Evolutionary conservation across 1,140 invertebrate genomes (phyloP), one percentile per base, ranked within the genome.

Genomic region (Drosophila jambulina): DNA sequence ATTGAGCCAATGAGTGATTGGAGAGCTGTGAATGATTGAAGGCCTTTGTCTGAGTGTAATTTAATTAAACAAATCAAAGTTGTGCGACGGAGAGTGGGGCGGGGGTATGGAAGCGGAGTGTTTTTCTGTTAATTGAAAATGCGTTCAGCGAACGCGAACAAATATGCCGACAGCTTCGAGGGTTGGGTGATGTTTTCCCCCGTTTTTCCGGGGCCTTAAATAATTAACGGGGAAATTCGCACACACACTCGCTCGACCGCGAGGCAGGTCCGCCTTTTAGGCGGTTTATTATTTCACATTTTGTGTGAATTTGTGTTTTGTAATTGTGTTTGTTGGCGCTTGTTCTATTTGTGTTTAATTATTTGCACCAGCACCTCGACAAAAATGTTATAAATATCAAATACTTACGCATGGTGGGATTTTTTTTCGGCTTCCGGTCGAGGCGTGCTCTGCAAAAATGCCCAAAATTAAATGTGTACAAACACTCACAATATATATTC

Each of bases 51-150:
- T 81, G 85, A 88, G 81, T 84, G 85, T 88, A 88, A 88, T 88
- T 88, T 88, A 88, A 88, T 88, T 88, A 88, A 88, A 88, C 84
- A 88, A 88, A 88, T 88, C 84, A 88, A 84, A 71, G 77, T 80
- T 68, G 56, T 58, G 38, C 70, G 34, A 40, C 34, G 27, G 15
- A 12, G 17, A 29, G 48, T 29, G 40, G 40, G 53, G 40, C 46
- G 48, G 32, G 8, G 25, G 46, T 34, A 53, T 13, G 67, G 59
- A 23, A 34, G 51, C 15, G 15, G 51, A 60, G 64, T 76, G 69
- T 80, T 88, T 80, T 80, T 69, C 71, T 68, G 78, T 88, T 90
- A 88, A 88, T 88, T 88, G 85, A 84, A 90, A 88, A 81, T 88
- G 78, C 82, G 78, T 78, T 81, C 80, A 90, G 42, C 78, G 69